A percentile compares a stretch with the other conserved stretches of the same genome.
phyloP scores from a whole-genome alignment of 2,797 vertebrate genomes.

The Pipistrellus nathusii region DNA sequence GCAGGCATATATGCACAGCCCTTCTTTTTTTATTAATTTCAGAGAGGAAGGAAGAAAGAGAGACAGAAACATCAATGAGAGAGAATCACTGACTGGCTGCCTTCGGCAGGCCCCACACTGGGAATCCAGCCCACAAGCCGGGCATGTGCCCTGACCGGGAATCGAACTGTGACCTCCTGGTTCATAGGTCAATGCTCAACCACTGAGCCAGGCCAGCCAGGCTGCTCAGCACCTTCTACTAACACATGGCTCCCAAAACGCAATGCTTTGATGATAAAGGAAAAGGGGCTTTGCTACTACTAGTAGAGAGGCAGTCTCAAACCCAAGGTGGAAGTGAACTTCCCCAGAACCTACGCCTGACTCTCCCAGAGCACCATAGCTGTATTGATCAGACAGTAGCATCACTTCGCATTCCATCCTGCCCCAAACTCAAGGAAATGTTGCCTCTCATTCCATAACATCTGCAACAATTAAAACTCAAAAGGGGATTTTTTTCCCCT shows the following conservation, averaged over 20 bases:
- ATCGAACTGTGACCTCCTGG: no score
- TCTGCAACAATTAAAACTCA: neutral
- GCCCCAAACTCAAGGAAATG: neutral
- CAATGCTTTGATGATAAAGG: neutral
- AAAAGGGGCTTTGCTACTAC: neutral
- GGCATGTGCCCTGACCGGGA: no score
- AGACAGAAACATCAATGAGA: no score
- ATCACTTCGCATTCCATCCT: neutral
- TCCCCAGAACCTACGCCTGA: neutral
- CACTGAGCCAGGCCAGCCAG: no score
- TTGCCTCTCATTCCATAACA: neutral
- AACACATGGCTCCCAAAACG: neutral
- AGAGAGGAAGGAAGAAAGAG: no score
- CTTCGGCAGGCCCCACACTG: no score
- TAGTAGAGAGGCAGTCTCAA: neutral
- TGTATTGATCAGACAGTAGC: neutral
- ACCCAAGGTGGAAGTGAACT: neutral
- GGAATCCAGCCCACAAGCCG: no score
- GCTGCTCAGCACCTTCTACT: neutral
- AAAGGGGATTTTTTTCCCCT: neutral
- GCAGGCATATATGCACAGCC: neutral
- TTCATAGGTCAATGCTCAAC: no score
- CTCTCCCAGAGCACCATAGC: neutral
- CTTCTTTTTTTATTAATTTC: no score
- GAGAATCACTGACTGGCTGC: no score